Percentiles rank a stretch among this genome's conserved stretches.
phyloP scores from a whole-genome alignment of 2,888 invertebrate genomes.

The Eucera pruinosa region DNA sequence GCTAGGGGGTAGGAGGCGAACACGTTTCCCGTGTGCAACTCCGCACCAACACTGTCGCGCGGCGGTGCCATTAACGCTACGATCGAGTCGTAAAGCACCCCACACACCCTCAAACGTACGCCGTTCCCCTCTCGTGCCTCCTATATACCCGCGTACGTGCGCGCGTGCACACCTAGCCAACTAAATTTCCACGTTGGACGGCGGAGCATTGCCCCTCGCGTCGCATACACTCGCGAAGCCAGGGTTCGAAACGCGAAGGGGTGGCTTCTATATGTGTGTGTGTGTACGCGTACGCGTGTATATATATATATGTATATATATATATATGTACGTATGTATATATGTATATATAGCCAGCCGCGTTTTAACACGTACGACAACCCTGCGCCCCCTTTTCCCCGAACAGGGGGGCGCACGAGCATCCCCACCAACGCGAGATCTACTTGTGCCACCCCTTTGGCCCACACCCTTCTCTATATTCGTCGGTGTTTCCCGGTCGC shows the following conservation, averaged over 20 bases:
- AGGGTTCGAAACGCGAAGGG: not conserved
- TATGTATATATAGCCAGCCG: conserved; percentile 19
- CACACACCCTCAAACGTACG: conserved; percentile 40
- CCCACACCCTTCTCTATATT: conserved; percentile 59
- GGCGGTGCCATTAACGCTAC: conserved; percentile 53
- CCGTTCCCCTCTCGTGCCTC: conserved; percentile 26
- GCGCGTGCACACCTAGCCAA: conserved; percentile 56
- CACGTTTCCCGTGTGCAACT: conserved; percentile 15
- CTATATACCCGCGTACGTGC: not conserved
- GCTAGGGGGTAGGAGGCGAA: no score
- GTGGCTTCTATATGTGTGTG: not conserved
- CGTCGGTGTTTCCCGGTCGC: conserved; percentile 42
- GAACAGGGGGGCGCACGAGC: conserved; percentile 36
- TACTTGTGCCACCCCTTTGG: conserved; percentile 64
- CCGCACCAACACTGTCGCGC: conserved; percentile 28
- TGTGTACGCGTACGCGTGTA: not conserved
- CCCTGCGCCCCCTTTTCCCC: conserved; percentile 39
- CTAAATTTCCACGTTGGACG: conserved; percentile 74
- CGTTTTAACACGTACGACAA: conserved; percentile 59
- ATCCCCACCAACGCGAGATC: conserved; percentile 51
- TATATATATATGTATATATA: conserved; percentile 5
- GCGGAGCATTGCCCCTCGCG: conserved; percentile 74
- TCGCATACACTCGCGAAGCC: conserved; percentile 51
- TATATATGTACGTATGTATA: conserved; percentile 13
- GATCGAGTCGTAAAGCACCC: conserved; percentile 64